Conservation (phyloP, 2,797 vertebrate genomes). For the Pyrocephalus nanus region DNA sequence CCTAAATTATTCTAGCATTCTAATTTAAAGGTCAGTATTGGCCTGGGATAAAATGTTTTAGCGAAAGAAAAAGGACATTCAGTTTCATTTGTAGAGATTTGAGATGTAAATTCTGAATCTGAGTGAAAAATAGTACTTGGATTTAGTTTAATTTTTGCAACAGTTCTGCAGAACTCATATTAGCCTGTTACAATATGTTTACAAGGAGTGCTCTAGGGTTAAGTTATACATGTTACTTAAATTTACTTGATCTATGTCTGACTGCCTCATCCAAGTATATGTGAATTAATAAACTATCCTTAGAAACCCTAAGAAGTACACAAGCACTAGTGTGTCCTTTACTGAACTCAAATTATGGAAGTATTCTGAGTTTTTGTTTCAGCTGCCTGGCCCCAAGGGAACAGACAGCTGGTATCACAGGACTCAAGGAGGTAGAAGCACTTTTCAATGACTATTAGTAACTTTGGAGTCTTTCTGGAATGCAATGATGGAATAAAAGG, state of each 20-base stretch:
- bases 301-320: not conserved
- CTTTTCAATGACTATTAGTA: not conserved
- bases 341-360: not conserved
- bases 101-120: not conserved
- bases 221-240: not conserved
- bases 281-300: not conserved
- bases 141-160: not conserved
- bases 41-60: not conserved
- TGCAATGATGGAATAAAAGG: not conserved
- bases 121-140: not conserved
- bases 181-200: not conserved
- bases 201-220: not conserved
- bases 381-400: not conserved
- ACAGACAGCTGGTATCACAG: not conserved
- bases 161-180: not conserved
- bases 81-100: not conserved
- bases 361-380: not conserved
- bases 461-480: not conserved
- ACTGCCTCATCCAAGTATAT: not conserved
- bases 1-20: not conserved
- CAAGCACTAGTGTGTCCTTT: not conserved
- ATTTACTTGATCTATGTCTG: not conserved
- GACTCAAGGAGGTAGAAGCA: not conserved
- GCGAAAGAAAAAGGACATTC: not conserved
- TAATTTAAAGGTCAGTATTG: slow-evolving; percentile 3